phyloP scores from a whole-genome alignment of 1,140 invertebrate genomes.

The Chlorops oryzae region DNA sequence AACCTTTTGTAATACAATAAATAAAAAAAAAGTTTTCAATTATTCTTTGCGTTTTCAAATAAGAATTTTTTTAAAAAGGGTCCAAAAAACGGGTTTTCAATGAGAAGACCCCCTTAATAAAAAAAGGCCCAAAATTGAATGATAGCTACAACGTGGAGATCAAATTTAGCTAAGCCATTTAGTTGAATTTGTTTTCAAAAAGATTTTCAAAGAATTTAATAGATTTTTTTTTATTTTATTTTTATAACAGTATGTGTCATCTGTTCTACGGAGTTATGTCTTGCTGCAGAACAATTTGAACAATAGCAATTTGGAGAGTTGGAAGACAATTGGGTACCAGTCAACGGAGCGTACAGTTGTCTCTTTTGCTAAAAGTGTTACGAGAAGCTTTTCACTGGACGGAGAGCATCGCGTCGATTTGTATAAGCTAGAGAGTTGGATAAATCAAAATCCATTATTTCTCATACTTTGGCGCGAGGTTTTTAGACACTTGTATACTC shows the following conservation, averaged over 20 bases:
- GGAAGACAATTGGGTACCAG: constrained; percentile 52
- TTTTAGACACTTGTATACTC: constrained; percentile 50
- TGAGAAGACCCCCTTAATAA: no score
- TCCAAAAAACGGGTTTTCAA: no score
- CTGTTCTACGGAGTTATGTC: constrained; percentile 42
- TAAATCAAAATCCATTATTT: constrained; percentile 40
- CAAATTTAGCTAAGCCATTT: no score
- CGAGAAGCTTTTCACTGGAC: constrained; percentile 36
- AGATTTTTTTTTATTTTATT: neutral
- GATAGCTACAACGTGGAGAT: no score
- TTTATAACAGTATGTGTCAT: constrained; percentile 34
- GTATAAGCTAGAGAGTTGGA: constrained; percentile 37
- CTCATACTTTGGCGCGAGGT: constrained; percentile 51
- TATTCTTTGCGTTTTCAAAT: no score
- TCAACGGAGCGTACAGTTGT: constrained; percentile 51
- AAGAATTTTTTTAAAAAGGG: no score
- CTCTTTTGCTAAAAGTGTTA: constrained; percentile 51
- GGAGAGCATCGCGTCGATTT: constrained; percentile 31
- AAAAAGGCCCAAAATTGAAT: no score
- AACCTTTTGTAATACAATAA: no score
- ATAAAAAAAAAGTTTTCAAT: no score
- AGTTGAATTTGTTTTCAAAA: no score
- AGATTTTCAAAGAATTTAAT: neutral
- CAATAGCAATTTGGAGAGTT: constrained; percentile 44
- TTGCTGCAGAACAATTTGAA: constrained; percentile 31